Percentiles rank a stretch among this genome's conserved stretches.
phyloP scores from a whole-genome alignment of 2,888 invertebrate species.

The Eupithecia pulchellata region DNA sequence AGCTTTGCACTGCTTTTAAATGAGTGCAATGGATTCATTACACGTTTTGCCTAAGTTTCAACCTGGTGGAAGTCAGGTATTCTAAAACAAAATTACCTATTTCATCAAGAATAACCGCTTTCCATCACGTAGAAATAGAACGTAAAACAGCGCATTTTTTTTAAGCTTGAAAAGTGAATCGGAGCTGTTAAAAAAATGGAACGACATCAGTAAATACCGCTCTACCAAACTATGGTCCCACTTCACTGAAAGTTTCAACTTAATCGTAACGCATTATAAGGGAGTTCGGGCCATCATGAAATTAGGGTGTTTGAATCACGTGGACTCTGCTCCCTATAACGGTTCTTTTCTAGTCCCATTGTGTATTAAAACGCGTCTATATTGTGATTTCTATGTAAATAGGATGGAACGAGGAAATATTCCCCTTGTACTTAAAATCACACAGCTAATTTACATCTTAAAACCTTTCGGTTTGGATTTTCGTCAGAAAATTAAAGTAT shows the following conservation, averaged over 20 bases:
- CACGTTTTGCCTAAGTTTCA: not conserved
- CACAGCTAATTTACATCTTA: no score
- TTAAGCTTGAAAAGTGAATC: not conserved
- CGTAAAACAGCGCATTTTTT: no score
- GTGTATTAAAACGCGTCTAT: no score
- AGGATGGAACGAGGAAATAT: conserved; percentile 29
- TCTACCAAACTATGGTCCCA: not conserved
- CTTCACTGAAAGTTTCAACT: not conserved
- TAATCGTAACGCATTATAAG: not conserved
- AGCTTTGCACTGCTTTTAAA: not conserved
- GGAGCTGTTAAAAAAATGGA: not conserved
- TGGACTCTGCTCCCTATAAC: conserved; percentile 4
- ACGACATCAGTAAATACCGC: not conserved
- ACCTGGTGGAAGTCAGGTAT: not conserved
- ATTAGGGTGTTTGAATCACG: conserved; percentile 50
- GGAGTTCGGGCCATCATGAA: conserved; percentile 42
- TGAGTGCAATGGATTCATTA: not conserved
- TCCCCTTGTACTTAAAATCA: no score
- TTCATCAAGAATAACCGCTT: not conserved
- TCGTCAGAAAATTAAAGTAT: no score
- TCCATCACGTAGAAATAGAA: no score
- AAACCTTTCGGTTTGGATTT: no score
- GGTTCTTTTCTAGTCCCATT: not conserved
- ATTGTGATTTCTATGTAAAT: not conserved
- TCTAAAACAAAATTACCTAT: not conserved